Conservation (phyloP, 2,797 vertebrate genomes). For the Nyctalus aviator region DNA sequence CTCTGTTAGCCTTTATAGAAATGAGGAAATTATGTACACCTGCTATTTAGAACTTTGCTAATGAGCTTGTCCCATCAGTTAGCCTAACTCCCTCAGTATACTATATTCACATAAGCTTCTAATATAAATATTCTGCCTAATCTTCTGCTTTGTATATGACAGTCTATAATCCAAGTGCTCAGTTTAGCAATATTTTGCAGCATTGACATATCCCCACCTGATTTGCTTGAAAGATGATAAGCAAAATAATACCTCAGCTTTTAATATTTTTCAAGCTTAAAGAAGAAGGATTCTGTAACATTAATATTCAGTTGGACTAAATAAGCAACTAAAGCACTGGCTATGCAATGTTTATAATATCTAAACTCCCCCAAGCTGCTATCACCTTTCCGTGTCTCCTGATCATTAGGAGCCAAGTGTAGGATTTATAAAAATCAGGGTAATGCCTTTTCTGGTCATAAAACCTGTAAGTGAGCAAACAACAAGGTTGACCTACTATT, state of each 20-base stretch:
- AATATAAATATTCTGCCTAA: slow-evolving; percentile 45
- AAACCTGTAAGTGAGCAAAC: slow-evolving; percentile 54
- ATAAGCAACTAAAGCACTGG: slow-evolving; percentile 43
- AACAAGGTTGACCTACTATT: slow-evolving; percentile 13
- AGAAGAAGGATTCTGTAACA: slow-evolving; percentile 7
- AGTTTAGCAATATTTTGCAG: slow-evolving; percentile 54
- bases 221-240: slow-evolving; percentile 42
- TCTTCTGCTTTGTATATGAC: background rate
- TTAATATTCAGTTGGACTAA: slow-evolving; percentile 2
- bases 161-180: slow-evolving; percentile 47
- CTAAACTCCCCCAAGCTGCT: slow-evolving; percentile 17
- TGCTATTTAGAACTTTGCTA: slow-evolving; percentile 43
- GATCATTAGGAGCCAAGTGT: slow-evolving; percentile 45
- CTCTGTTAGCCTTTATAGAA: slow-evolving; percentile 12
- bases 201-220: background rate
- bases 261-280: slow-evolving; percentile 63
- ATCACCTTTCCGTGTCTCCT: background rate
- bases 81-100: slow-evolving; percentile 38
- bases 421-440: slow-evolving; percentile 35
- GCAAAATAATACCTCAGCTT: slow-evolving; percentile 37
- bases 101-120: background rate
- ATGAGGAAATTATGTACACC: background rate
- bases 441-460: background rate
- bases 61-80: background rate
- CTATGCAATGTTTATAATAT: slow-evolving; percentile 40